phyloP scores from a whole-genome alignment of 2,797 vertebrate genomes.

The Myiotriccus ornatus region DNA sequence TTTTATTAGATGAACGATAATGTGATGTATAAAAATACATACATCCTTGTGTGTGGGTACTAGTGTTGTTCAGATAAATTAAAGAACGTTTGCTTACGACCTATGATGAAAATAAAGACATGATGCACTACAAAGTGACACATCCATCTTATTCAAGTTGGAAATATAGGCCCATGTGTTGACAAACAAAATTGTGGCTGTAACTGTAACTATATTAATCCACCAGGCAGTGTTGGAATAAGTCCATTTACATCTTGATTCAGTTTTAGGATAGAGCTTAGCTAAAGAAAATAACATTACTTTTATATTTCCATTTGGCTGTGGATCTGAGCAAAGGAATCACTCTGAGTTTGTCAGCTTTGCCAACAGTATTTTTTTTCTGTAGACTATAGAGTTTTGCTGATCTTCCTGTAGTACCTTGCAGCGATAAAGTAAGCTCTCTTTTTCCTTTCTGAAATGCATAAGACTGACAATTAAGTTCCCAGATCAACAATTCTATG shows the following conservation, averaged over 20 bases:
- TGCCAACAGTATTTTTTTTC: not conserved
- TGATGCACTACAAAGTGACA: not conserved
- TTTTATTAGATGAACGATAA: not conserved
- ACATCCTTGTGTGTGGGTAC: rapidly evolving
- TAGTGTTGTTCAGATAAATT: not conserved
- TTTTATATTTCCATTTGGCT: not conserved
- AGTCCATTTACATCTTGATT: not conserved
- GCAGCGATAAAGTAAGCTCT: not conserved
- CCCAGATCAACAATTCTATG: not conserved
- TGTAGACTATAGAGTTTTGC: not conserved
- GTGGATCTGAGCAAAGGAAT: not conserved
- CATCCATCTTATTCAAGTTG: not conserved
- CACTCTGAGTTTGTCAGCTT: not conserved
- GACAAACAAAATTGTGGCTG: not conserved
- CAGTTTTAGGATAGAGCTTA: not conserved
- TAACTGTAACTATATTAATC: not conserved
- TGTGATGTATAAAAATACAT: not conserved
- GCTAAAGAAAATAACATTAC: not conserved
- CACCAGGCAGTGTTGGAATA: not conserved
- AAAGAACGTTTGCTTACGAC: not conserved
- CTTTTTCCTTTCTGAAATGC: not conserved
- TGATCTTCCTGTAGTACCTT: not conserved
- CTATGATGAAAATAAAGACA: not conserved
- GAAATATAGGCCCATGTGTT: not conserved
- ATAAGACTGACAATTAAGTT: not conserved